Evolutionary conservation across 2,888 invertebrate genomes (phyloP), one percentile per base, ranked within the genome.

Genomic region (Drosophila hawaiiensis): DNA sequence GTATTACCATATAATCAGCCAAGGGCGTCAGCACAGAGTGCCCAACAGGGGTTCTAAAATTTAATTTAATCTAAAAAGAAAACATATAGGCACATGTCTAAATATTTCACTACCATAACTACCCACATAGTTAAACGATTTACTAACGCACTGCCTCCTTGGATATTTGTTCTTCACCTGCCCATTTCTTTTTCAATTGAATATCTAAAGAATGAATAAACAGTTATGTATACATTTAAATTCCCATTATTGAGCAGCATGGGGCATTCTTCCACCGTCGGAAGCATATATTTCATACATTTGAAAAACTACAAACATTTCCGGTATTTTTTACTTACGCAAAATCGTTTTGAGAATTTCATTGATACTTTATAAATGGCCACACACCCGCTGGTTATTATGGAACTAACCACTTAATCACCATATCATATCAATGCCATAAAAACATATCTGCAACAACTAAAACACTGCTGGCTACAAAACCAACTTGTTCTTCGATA

Each of bases 361-460:
- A 81, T 80, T 73, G 68, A 76, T 66, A 50, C 53, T 58, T 49
- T 56, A 47, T 41, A 53, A 56, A 59, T 54, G 53, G 33, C 25
- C 35, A 50, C 55, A 68, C 62, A 58, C 53, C 81, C 78, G 73
- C 72, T 77, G 81, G 50, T 50, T 79, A 67, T 76, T 73, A 77
- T 79, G 81, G 58, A 80, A 64, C 71, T 74, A 74, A 64, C 59
- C 71, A 78, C 82, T 81, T 80, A 80, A 80, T 71, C 82, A 74
- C 70, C 74, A 55, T 74, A 78, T 71, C 66, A 82, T 82, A 73
- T 78, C 61, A 67, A 52, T 19, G 63, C 59, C 75, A 82, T 78
- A 75, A 82, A 66, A 68, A 39, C 56, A 49, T 55, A 53, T 59
- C 37, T 60, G 33, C 47, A 69, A 47, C 22, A 54, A 35, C 54